Evolutionary conservation across 2,797 vertebrate species (phyloP), one percentile per base, ranked within the genome.

Genomic region (Sebastolobus altivelis): DNA sequence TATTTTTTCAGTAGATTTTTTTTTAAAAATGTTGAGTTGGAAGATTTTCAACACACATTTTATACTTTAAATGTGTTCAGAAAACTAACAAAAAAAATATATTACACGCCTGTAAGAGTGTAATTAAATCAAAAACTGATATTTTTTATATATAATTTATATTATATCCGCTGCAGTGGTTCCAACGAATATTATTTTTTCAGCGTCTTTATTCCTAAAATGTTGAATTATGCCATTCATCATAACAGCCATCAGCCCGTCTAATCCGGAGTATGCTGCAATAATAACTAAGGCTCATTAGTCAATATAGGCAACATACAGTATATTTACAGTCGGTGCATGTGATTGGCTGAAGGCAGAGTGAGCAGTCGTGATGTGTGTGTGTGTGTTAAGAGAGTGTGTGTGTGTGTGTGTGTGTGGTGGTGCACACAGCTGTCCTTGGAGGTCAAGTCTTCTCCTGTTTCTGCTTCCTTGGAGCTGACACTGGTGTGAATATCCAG

Each of bases 401-500:
- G 77, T 13, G 68, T 62, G 80, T 62, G 74, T 49, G 67, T 37
- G 77, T 20, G 77, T 13, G 73, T 16, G 78, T 14, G 71, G 83
- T 27, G 77, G 56, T 54, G 29, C 63, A 65, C 80, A 92, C 94
- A 94, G 93, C 93, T 94, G 94, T 93, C 91, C 85, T 67, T 54
- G 58, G 86, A 76, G 85, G 89, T 88, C 89, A 89, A 72, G 87
- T 78, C 87, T 79, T 92, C 92, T 95, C 92, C 83, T 78, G 83
- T 95, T 94, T 94, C 94, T 86, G 82, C 91, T 87, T 89, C 89
- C 90, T 90, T 87, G 88, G 89, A 92, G 88, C 83, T 88, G 92
- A 92, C 90, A 80, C 86, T 86, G 88, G 92, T 92, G 87, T 93
- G 90, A 93, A 95, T 95, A 92, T 92, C 88, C 81, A 91, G 87